Evolutionary conservation across 2,113 vertebrate species (phyloP).

Genomic region (Todiramphus saurophagus): DNA sequence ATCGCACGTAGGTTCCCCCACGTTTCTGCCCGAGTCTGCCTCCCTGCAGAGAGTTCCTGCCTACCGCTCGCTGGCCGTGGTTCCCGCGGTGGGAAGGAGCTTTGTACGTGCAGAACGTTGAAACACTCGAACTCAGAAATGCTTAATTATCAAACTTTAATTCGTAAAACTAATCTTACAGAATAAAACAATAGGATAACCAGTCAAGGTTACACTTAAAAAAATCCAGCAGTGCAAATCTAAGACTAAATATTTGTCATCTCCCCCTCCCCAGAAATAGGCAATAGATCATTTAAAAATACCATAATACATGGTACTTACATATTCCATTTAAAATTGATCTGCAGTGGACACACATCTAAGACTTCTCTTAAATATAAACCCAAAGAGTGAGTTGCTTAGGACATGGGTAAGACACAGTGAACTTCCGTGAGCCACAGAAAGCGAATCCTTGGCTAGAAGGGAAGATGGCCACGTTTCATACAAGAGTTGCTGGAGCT

Average conservation of each 20-base stretch:
- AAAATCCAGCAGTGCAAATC: slow-evolving; percentile 77
- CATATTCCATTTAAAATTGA: slow-evolving; percentile 62
- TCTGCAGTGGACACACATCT: slow-evolving; percentile 52
- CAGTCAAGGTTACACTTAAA: slow-evolving; percentile 76
- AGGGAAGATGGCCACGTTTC: neutral
- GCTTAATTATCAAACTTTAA: slow-evolving; percentile 82
- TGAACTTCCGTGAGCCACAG: neutral
- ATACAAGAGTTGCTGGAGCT: neutral
- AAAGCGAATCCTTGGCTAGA: slow-evolving; percentile 11
- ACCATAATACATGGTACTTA: slow-evolving; percentile 67
- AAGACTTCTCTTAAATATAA: slow-evolving; percentile 5
- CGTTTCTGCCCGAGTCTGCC: neutral
- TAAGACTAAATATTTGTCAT: slow-evolving; percentile 74
- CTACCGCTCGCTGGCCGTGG: neutral
- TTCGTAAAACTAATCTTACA: slow-evolving; percentile 78
- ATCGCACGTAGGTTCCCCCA: accelerated
- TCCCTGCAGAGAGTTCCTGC: neutral
- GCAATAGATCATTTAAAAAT: slow-evolving; percentile 71
- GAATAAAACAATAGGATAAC: slow-evolving; percentile 76
- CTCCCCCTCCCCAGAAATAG: slow-evolving; percentile 59
- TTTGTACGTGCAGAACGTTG: neutral
- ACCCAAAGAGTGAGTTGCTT: slow-evolving; percentile 16
- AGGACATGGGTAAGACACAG: slow-evolving; percentile 24
- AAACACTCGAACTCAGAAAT: neutral
- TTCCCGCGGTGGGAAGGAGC: neutral